These are phyloP conservation scores for Vimba vimba DNA, from an alignment of 2,113 vertebrate genomes.

Conservation along the genomic window DNA sequence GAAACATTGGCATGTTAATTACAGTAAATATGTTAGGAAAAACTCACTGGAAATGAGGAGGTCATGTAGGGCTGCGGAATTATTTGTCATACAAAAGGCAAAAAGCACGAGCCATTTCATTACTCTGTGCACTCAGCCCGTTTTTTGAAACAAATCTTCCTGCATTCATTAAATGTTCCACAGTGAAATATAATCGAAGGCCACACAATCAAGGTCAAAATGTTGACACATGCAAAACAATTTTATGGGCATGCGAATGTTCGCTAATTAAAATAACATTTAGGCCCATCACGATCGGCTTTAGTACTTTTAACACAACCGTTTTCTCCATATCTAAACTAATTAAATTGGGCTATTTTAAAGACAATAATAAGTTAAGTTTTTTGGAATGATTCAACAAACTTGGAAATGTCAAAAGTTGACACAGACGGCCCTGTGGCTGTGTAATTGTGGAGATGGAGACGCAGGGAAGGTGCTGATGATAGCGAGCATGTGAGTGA, in stretches of 20 bases:
- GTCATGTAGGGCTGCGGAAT: constrained; percentile 43
- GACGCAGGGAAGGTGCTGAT: constrained; percentile 7
- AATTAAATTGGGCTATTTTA: background rate
- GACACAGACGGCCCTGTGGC: background rate
- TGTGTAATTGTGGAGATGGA: constrained; percentile 38
- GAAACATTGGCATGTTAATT: constrained; percentile 54
- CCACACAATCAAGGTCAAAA: constrained; percentile 37
- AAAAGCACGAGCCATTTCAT: constrained; percentile 34
- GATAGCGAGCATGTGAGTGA: constrained; percentile 42
- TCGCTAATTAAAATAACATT: constrained; percentile 23
- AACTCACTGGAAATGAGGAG: constrained; percentile 35
- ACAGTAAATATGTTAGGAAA: constrained; percentile 48
- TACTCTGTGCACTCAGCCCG: constrained; percentile 12
- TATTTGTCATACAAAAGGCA: constrained; percentile 49
- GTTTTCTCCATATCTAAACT: background rate
- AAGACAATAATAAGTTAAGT: background rate
- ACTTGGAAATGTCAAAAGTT: constrained; percentile 16
- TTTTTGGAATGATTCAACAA: background rate
- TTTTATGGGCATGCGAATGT: background rate
- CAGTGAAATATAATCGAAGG: constrained; percentile 24
- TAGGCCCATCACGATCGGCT: background rate
- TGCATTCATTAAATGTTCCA: constrained; percentile 33
- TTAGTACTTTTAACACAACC: background rate
- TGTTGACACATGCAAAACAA: constrained; percentile 4
- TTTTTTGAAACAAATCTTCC: constrained; percentile 34